Percentiles rank a stretch among this genome's conserved stretches.
These are phyloP conservation scores for Pseudorhiza aurosa DNA, from an alignment of 30 jellyfish, hydroid and myxozoan genomes.

Conservation along the genomic window DNA sequence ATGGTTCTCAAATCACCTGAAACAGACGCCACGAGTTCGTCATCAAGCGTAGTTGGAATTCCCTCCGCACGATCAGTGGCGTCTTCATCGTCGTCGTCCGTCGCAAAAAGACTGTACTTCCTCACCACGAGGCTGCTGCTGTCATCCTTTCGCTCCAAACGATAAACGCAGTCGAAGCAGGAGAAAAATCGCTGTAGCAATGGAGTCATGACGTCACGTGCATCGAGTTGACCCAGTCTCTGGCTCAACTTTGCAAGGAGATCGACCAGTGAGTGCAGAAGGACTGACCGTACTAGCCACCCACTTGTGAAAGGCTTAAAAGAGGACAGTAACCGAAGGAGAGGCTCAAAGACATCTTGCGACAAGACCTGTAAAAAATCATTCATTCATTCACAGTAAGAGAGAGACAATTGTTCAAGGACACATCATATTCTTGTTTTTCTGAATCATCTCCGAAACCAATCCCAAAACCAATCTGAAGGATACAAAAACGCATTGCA, in stretches of 20 bases:
- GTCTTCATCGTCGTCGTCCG: slow-evolving; percentile 5
- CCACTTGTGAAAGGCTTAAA: slow-evolving; percentile 75
- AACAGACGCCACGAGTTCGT: background rate
- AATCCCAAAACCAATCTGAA: too few species aligned
- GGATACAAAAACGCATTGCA: too few species aligned
- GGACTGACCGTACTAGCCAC: slow-evolving; percentile 35
- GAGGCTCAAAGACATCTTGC: slow-evolving; percentile 79
- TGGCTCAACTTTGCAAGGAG: slow-evolving; percentile 71
- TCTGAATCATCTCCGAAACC: too few species aligned
- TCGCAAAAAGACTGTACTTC: slow-evolving; percentile 62
- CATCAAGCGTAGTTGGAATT: background rate
- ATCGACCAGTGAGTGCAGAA: slow-evolving; percentile 71
- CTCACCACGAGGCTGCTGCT: slow-evolving; percentile 48
- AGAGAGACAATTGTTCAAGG: too few species aligned
- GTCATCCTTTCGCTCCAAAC: slow-evolving; percentile 43
- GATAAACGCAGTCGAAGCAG: slow-evolving; percentile 90
- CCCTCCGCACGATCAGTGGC: slow-evolving; percentile 1
- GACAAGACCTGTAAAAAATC: slow-evolving; percentile 64
- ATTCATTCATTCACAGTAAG: too few species aligned
- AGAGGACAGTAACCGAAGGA: slow-evolving; percentile 79
- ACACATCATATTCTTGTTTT: too few species aligned
- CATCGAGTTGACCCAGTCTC: slow-evolving; percentile 73
- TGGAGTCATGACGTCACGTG: slow-evolving; percentile 87
- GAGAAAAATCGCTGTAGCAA: slow-evolving; percentile 90
- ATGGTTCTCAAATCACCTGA: slow-evolving; percentile 4